Evolutionary conservation across 2,888 invertebrate species (phyloP), one percentile per base, ranked within the genome.

Genomic region (Cyclophora albipunctata): DNA sequence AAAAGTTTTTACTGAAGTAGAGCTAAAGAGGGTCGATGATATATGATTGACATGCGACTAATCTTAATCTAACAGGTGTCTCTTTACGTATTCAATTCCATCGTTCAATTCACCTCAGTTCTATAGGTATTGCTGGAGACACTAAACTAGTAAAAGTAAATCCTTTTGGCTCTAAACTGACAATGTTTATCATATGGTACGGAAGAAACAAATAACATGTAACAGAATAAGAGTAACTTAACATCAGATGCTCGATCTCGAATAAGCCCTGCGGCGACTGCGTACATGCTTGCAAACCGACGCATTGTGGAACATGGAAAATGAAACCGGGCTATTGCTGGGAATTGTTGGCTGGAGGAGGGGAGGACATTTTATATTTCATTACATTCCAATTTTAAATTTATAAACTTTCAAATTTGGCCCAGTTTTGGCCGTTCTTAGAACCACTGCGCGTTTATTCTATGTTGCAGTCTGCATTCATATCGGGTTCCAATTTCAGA

Each of bases 241-340:
- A 87, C 85, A 83, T 76, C 74, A 74, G 73, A 73, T 79, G 73
- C 76, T 78, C 80, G 79, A 83, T 85, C 78, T 80, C 67, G 83
- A 86, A 84, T 73, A 78, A 83, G 82, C 85, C 87, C 80, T 75
- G 85, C 84, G 87, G 81, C 87, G 87, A 87, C 88, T 87, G 87
- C 75, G 78, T 75, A 69, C 68, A 58, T 64, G 65, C 66, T 57
- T 59, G 70, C 75, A 64, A 69, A 72, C 73, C 71, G 71, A 74
- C 74, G 75, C 71, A 67, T 33, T 43, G 20, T 43, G 34, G 73
- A 74, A 75, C 63, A 70, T 70, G 70, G 76, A 80, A 87, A 88
- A 71, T 72, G 51, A 87, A 85, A 55, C 79, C 67, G 83, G 87
- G 81, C 84, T 87, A 86, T 85, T 82, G 82, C 72, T 67, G 64